Conservation (phyloP, 2,888 invertebrate species). For the Andricus quercusramuli region DNA sequence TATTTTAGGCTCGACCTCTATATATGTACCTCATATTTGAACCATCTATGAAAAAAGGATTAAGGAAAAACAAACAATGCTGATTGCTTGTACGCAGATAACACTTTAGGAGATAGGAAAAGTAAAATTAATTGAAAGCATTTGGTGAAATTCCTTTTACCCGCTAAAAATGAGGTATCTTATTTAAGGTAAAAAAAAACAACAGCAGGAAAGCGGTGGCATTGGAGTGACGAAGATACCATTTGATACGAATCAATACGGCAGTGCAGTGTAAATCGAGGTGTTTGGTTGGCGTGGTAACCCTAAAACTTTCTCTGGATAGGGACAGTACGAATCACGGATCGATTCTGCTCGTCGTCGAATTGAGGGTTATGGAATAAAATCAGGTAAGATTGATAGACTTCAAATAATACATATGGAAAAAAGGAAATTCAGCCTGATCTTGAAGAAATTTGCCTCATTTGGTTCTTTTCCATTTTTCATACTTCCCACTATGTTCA, state of each 20-base stretch:
- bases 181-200: background rate
- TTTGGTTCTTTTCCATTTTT: background rate
- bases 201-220: background rate
- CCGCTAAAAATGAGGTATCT: background rate
- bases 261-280: conserved; percentile 61
- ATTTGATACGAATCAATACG: conserved; percentile 57
- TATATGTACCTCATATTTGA: too few species aligned
- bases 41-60: too few species aligned
- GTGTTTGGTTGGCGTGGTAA: conserved; percentile 62
- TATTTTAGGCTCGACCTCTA: too few species aligned
- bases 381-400: conserved; percentile 24
- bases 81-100: too few species aligned
- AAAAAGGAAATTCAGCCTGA: background rate
- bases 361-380: conserved; percentile 50
- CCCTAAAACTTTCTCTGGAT: conserved; percentile 50
- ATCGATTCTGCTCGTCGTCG: background rate
- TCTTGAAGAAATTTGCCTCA: background rate
- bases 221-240: conserved; percentile 25
- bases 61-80: too few species aligned
- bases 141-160: background rate
- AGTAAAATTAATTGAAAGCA: background rate
- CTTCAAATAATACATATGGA: background rate
- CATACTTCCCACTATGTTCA: background rate
- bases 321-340: conserved; percentile 7
- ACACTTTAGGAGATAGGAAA: background rate